These are phyloP conservation scores for Imbricaverruca yamaguchii DNA, from an alignment of 2,888 invertebrate species.

Conservation along the genomic window DNA sequence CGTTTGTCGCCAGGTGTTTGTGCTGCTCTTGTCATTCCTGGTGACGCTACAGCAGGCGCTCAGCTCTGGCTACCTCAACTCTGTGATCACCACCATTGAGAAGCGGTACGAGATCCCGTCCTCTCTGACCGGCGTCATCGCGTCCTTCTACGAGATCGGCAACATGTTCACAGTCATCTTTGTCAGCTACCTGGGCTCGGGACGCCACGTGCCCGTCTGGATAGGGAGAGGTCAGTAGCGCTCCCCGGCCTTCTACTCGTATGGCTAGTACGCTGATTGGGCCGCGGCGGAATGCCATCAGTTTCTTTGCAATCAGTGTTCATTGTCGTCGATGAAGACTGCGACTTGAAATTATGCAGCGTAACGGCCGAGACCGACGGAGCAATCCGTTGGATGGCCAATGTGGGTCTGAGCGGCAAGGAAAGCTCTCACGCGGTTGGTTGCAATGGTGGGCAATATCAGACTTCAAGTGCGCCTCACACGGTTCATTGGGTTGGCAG, in stretches of 20 bases:
- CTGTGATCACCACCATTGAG: constrained; percentile 94
- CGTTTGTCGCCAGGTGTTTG: constrained; percentile 58
- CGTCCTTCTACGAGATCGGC: constrained; percentile 90
- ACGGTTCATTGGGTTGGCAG: too few species aligned
- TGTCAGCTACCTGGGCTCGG: constrained; percentile 87
- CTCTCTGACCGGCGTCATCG: constrained; percentile 83
- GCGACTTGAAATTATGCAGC: too few species aligned
- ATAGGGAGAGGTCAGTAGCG: constrained; percentile 69
- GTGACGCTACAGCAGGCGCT: constrained; percentile 84
- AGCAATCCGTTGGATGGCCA: too few species aligned
- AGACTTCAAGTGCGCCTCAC: too few species aligned
- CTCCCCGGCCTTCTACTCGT: not conserved
- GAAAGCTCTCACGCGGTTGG: too few species aligned
- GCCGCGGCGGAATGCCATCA: too few species aligned
- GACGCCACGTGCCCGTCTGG: constrained; percentile 88
- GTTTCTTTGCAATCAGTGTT: too few species aligned
- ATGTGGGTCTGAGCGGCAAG: too few species aligned
- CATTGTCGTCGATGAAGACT: too few species aligned
- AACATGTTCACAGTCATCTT: constrained; percentile 93
- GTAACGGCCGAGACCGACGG: too few species aligned
- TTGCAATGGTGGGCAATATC: too few species aligned
- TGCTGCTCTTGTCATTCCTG: constrained; percentile 76
- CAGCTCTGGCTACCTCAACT: constrained; percentile 86
- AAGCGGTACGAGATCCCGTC: constrained; percentile 87
- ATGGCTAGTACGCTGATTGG: too few species aligned